These are phyloP conservation scores for Halichoeres trimaculatus DNA, from an alignment of 2,113 vertebrate species.

Conservation along the genomic window DNA sequence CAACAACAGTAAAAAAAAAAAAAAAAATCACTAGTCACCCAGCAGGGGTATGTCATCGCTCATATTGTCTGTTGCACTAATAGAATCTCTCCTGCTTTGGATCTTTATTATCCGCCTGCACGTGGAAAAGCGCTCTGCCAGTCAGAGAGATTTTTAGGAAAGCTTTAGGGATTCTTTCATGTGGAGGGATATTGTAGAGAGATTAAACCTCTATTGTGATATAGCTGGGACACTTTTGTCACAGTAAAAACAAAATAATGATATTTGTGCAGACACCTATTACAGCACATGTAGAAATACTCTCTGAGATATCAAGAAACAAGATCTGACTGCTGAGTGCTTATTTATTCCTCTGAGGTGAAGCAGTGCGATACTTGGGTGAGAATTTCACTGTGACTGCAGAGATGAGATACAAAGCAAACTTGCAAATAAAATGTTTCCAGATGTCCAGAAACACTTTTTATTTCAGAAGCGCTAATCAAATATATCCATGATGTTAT, in stretches of 20 bases:
- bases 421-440: no score
- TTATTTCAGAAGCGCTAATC: no score
- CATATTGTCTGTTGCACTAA: conserved; percentile 41
- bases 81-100: conserved; percentile 37
- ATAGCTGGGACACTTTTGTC: conserved; percentile 22
- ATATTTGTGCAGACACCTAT: conserved; percentile 9
- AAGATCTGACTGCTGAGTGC: conserved; percentile 5
- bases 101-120: conserved; percentile 26
- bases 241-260: conserved; percentile 27
- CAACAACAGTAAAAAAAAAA: conserved; percentile 53
- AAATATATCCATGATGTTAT: no score
- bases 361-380: conserved; percentile 15
- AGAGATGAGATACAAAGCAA: not conserved
- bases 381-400: not conserved
- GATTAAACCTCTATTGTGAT: conserved; percentile 44
- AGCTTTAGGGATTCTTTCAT: conserved; percentile 30
- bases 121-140: conserved; percentile 38
- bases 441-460: no score
- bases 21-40: conserved; percentile 65
- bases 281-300: not conserved
- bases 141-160: conserved; percentile 34
- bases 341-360: conserved; percentile 10
- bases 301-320: conserved; percentile 12
- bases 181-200: conserved; percentile 23
- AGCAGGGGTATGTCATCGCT: conserved; percentile 57